Conservation (phyloP, 2,797 vertebrate species). For the Amblyraja radiata region DNA sequence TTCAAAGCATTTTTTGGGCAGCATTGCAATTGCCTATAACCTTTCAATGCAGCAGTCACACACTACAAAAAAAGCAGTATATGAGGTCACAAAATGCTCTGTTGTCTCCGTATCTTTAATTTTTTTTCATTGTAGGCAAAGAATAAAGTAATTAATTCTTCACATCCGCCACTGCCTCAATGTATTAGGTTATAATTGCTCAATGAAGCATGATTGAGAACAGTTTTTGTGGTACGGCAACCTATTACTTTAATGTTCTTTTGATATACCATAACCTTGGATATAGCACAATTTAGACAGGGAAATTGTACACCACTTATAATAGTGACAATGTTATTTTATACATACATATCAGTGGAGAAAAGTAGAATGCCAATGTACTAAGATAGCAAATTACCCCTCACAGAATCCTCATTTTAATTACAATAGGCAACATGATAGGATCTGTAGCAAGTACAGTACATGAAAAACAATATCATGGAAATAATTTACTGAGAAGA, state of each 20-base stretch:
- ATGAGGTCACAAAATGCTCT: background rate
- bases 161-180: background rate
- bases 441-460: slow-evolving; percentile 15
- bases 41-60: background rate
- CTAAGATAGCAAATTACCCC: slow-evolving; percentile 25
- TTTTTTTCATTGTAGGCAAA: slow-evolving; percentile 1
- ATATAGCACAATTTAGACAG: slow-evolving; percentile 35
- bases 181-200: slow-evolving; percentile 33
- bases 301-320: slow-evolving; percentile 19
- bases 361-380: background rate
- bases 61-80: background rate
- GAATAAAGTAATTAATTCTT: slow-evolving; percentile 29
- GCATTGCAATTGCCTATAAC: background rate
- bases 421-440: slow-evolving; percentile 31
- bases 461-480: slow-evolving; percentile 31
- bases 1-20: background rate
- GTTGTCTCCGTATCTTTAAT: background rate
- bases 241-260: slow-evolving; percentile 31
- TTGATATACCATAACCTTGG: slow-evolving; percentile 32
- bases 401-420: slow-evolving; percentile 34
- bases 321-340: background rate
- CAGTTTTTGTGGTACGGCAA: slow-evolving; percentile 32
- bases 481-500: slow-evolving; percentile 27
- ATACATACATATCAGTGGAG: background rate
- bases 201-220: slow-evolving; percentile 28